Base-by-base conservation (phyloP, 1,140 invertebrate genomes). In the Cydia fagiglandana region DNA sequence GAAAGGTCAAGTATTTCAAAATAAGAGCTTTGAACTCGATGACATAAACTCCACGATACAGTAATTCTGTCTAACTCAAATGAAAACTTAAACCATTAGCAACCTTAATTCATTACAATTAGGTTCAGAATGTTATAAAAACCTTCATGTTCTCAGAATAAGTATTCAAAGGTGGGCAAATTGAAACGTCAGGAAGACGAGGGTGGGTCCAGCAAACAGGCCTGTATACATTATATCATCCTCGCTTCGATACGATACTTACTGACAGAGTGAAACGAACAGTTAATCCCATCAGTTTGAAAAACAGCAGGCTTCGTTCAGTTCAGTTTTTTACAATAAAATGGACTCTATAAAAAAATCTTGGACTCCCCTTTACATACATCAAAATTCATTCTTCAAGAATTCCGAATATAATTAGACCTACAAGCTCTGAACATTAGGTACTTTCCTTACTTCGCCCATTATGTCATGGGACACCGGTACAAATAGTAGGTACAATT, bases 141-240 rank as follows among this genome's bases (percentile, higher is more conserved):
- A 38, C 9, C 5, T 38, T 68, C 17, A 17, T 10, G 6, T 45
- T 5, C 34, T 38, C 66, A 70, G 66, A 70, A 70, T 70, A 70
- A 45, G 66, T 12, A 17, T n/a, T 1, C 34, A 41, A 70, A 70
- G 66, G 66, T 70, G 24, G 10, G 64, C 1, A 70, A 70, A 70
- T 70, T 41, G 66, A 70, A 41, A 70, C 66, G 66, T 70, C 66
- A 70, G 9, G 15, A 10, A 45, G 66, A 70, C 66, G 66, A 70
- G 66, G 66, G 66, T 70, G 66, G 20, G 34, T 41, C 30, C 66
- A 70, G 66, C 17, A n/a, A 70, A 45, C 30, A 68, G 34, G 9
- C 34, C 38, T 70, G 66, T 70, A 41, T 70, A 17, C 66, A 38
- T 45, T 70, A 45, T 70, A 61, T 38, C 66, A 70, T 61, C 53